A percentile compares a stretch with the other conserved stretches of the same genome.
Evolutionary conservation across 2,797 vertebrate species (phyloP).

Genomic region (Heliangelus exortis): DNA sequence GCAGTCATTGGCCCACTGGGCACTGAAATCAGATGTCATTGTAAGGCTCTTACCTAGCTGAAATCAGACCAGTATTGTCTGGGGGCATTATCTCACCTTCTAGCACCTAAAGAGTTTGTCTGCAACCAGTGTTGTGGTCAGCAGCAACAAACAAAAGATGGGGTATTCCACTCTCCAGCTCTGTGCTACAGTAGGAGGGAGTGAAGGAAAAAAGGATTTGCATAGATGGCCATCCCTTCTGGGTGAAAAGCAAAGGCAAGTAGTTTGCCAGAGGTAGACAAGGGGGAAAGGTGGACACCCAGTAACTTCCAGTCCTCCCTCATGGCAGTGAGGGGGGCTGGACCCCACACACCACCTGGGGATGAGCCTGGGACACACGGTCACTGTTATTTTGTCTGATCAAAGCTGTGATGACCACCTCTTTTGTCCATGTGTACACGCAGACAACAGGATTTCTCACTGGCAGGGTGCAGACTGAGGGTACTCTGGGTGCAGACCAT

Average conservation of each 20-base stretch:
- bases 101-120: background rate
- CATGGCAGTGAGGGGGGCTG: background rate
- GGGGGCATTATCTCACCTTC: background rate
- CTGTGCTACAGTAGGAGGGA: background rate
- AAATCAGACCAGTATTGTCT: background rate
- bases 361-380: background rate
- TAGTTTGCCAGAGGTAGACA: background rate
- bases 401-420: background rate
- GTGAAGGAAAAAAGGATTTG: background rate
- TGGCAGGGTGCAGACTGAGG: background rate
- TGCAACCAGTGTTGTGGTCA: background rate
- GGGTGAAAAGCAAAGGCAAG: background rate
- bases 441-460: background rate
- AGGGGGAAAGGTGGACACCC: background rate
- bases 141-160: background rate
- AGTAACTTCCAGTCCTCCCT: background rate
- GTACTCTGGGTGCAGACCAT: background rate
- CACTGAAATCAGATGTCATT: accelerated
- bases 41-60: background rate
- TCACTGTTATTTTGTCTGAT: background rate
- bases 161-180: background rate
- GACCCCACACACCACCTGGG: background rate
- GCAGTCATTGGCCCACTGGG: background rate
- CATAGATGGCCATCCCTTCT: background rate
- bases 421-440: background rate